Base-by-base conservation (phyloP, 2,797 vertebrate species). In the Cephalopachus bancanus region DNA sequence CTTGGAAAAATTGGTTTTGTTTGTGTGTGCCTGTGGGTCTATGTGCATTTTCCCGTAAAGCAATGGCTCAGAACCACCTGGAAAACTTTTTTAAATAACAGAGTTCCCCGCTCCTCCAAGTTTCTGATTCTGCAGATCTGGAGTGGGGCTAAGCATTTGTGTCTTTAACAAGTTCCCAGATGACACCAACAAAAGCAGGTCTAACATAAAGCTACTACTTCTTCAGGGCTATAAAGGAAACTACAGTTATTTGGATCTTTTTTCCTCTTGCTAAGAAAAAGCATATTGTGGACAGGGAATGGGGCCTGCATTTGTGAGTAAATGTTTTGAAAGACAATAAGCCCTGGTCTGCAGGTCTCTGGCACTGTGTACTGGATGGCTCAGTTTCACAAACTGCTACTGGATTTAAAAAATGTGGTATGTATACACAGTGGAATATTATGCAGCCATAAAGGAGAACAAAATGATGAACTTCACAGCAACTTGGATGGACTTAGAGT, bases 321-420 rank as follows among this genome's bases (percentile, higher is more conserved):
- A 12, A 0, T 19, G 33, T 12, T 64, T 10, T 53, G 4, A n/a
- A 69, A 55, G 5, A 2, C 5, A 4, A 1, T 4, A 15, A 0
- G 24, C 71, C 53, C 22, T 0, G 1, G 33, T 24, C 26, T 14
- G 6, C 19, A 17, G 57, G 17, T 16, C 69, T 7, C 2, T 1
- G n/a, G 22, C 0, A 6, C 55, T 10, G 11, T 6, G 1, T 53
- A 14, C 7, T 7, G 28, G 28, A 16, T 4, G 15, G 24, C 44
- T 16, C 30, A 0, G 24, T 10, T 24, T 72, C 0, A 30, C n/a
- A 4, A 12, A 30, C 19, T 71, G 4, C 33, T 71, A 20, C 67
- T 37, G 11, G 44, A 44, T 44, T 5, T 5, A 4, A 44, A 44
- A 44, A 44, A 44, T 44, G 44, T 44, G 44, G 44, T 44, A 44